Conservation (phyloP, 1,140 invertebrate species). For the Philotrypesis tridentata region DNA sequence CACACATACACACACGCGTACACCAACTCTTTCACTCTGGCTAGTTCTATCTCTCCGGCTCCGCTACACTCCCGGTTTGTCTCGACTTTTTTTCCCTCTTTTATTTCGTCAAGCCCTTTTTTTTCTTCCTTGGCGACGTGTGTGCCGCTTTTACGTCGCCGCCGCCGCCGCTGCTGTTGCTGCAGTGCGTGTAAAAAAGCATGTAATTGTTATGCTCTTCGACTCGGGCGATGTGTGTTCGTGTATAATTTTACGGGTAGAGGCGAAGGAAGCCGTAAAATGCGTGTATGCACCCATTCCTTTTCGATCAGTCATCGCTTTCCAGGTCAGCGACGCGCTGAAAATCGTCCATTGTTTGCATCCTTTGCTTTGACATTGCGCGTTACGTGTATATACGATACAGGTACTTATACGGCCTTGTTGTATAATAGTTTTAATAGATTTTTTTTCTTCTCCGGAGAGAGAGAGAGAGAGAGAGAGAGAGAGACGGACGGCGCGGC, state of each 20-base stretch:
- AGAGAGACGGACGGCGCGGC: too few species aligned
- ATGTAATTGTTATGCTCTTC: background rate
- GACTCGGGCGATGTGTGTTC: background rate
- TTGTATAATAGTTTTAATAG: background rate
- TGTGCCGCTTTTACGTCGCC: background rate
- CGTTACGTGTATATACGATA: too few species aligned
- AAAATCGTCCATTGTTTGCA: background rate
- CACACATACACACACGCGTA: too few species aligned
- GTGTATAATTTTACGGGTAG: background rate
- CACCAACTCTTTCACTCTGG: slow-evolving; percentile 31
- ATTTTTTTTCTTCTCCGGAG: background rate
- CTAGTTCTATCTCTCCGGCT: background rate
- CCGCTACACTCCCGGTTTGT: background rate
- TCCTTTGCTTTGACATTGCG: background rate
- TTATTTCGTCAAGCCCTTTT: too few species aligned
- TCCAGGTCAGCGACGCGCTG: background rate
- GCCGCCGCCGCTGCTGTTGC: too few species aligned
- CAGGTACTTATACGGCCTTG: too few species aligned
- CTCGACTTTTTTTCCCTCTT: slow-evolving; percentile 1
- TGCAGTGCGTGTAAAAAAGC: background rate
- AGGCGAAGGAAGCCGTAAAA: too few species aligned
- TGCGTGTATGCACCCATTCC: background rate
- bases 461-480: too few species aligned
- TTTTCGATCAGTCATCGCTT: background rate
- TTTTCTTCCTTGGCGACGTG: too few species aligned